A percentile compares a stretch with the other conserved stretches of the same genome.
phyloP scores from a whole-genome alignment of 2,113 vertebrate species.

The Stictonetta naevosa region DNA sequence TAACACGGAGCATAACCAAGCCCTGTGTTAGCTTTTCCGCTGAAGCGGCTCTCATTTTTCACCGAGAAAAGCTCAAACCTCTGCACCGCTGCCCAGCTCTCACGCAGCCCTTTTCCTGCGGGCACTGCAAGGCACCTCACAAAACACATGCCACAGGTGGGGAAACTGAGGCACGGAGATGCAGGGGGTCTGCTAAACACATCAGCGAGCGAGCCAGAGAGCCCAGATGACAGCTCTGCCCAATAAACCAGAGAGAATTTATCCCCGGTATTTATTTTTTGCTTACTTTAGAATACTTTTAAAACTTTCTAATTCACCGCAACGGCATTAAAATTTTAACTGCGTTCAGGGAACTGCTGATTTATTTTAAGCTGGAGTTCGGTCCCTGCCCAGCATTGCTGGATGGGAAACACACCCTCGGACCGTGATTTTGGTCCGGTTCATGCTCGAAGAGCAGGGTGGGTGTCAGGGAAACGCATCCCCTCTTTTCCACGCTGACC shows the following conservation, averaged over 20 bases:
- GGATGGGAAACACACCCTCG: background rate
- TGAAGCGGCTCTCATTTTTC: background rate
- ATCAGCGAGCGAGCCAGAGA: background rate
- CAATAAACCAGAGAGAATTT: background rate
- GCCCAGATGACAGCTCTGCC: conserved; percentile 14
- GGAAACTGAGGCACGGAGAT: conserved; percentile 23
- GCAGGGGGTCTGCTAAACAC: background rate
- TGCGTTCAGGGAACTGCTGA: background rate
- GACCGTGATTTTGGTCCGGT: background rate
- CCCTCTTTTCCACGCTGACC: background rate
- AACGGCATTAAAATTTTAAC: background rate
- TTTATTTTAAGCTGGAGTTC: background rate
- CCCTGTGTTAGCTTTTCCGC: background rate
- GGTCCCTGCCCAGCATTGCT: background rate
- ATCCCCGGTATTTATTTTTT: background rate
- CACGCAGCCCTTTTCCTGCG: background rate
- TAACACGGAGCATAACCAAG: background rate
- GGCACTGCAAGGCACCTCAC: background rate
- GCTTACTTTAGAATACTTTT: background rate
- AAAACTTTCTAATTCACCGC: background rate
- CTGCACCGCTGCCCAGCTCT: background rate
- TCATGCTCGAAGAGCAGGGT: background rate
- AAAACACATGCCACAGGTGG: background rate
- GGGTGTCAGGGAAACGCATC: background rate
- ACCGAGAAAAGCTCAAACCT: background rate